Evolutionary conservation across 2,888 invertebrate genomes (phyloP).

Genomic region (Colletes collaris): DNA sequence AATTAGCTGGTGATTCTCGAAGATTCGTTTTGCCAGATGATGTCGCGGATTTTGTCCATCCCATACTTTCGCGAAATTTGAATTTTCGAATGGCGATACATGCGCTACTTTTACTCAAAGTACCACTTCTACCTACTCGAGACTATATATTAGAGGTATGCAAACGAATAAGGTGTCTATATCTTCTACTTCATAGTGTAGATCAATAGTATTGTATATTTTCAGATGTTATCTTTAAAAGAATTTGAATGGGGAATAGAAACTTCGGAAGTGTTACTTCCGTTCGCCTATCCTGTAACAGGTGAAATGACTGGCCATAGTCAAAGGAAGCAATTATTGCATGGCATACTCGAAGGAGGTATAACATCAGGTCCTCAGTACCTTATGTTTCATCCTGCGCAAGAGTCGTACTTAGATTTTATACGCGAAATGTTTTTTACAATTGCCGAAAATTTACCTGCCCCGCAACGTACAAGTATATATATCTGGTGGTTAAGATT

Average conservation of each 20-base stretch:
- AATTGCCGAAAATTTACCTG: slow-evolving; percentile 83
- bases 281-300: slow-evolving; percentile 75
- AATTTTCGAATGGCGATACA: slow-evolving; percentile 86
- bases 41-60: slow-evolving; percentile 88
- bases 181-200: background rate
- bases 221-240: slow-evolving; percentile 72
- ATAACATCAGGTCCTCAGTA: slow-evolving; percentile 86
- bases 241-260: slow-evolving; percentile 76
- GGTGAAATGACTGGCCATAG: slow-evolving; percentile 72
- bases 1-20: slow-evolving; percentile 86
- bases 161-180: background rate
- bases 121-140: slow-evolving; percentile 85
- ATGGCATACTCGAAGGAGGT: slow-evolving; percentile 77
- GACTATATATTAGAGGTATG: slow-evolving; percentile 73
- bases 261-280: slow-evolving; percentile 75
- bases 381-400: slow-evolving; percentile 85
- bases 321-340: slow-evolving; percentile 69
- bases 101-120: slow-evolving; percentile 85
- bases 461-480: slow-evolving; percentile 84
- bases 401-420: slow-evolving; percentile 86
- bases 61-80: slow-evolving; percentile 85
- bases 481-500: slow-evolving; percentile 87
- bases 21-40: slow-evolving; percentile 87
- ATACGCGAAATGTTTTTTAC: slow-evolving; percentile 84
- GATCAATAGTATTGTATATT: background rate